Evolutionary conservation across 2,888 invertebrate species (phyloP), one percentile per base, ranked within the genome.

Genomic region (Selenia dentaria): DNA sequence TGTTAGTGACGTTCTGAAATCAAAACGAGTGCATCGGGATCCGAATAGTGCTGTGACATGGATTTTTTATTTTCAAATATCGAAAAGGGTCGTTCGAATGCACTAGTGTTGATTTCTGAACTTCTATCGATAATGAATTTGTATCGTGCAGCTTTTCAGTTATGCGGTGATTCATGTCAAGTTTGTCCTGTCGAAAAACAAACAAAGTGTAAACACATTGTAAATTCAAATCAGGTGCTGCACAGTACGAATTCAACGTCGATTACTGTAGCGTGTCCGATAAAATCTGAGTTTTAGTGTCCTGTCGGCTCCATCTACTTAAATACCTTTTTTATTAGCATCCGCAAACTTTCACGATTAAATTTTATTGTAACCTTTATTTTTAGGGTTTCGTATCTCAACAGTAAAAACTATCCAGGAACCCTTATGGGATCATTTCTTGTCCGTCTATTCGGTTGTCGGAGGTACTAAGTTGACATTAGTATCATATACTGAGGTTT

Each of bases 1-100:
- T 84, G 83, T 51, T 65, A 69, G 82, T 83, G 83, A 75, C 74
- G 76, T 83, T 84, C 84, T 51, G 77, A 84, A 86, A 85, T 87
- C 84, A 79, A 71, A 72, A 69, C 53, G 61, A 8, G 72, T 70
- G 74, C 73, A 70, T 59, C 68, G 59, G 68, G 66, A 68, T 51
- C 38, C 12, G 47, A 40, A 48, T 51, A 56, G 52, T 54, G 52
- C 40, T 47, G 47, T 48, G 47, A 33, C 28, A 38, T 12, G 54
- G 50, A 58, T 39, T 22, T 49, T 52, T 28, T 43, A 39, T 34
- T 51, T 34, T 50, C 40, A 40, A 53, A 43, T 33, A 40, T 54
- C 35, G 39, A 37, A 51, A 48, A 33, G 39, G 25, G 45, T 20
- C 36, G 29, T 33, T 31, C 34, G 31, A 33, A 58, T 62, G 63